Conservation (phyloP, 2,113 vertebrate species). For the Colaptes auratus region DNA sequence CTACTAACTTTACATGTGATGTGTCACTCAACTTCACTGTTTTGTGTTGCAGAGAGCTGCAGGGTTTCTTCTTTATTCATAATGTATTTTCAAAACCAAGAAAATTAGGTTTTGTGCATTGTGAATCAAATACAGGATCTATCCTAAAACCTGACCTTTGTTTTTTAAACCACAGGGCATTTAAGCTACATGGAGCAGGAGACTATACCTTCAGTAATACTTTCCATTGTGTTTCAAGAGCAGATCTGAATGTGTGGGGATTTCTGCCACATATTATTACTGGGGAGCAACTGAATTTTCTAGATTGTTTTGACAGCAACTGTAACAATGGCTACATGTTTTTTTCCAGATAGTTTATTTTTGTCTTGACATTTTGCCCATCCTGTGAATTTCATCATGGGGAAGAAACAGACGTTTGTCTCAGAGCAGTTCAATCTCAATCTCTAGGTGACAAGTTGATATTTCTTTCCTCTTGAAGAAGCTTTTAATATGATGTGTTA, state of each 20-base stretch:
- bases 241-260: slow-evolving; percentile 26
- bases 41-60: background rate
- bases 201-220: background rate
- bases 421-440: slow-evolving; percentile 79
- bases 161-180: background rate
- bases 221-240: slow-evolving; percentile 50
- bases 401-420: slow-evolving; percentile 81
- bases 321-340: slow-evolving; percentile 70
- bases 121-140: slow-evolving; percentile 40
- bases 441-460: slow-evolving; percentile 82
- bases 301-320: slow-evolving; percentile 69
- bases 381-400: slow-evolving; percentile 76
- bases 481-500: slow-evolving; percentile 83
- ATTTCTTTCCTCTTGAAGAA: slow-evolving; percentile 82
- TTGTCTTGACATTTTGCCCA: slow-evolving; percentile 82
- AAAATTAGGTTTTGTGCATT: slow-evolving; percentile 34
- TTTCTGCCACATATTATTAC: slow-evolving; percentile 34
- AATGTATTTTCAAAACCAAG: slow-evolving; percentile 20
- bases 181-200: background rate
- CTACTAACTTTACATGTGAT: background rate
- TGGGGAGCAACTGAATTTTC: slow-evolving; percentile 59
- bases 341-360: slow-evolving; percentile 71
- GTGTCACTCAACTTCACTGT: background rate
- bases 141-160: background rate
- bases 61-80: background rate